These are phyloP conservation scores for Cataglyphis livida DNA, from an alignment of 2,888 invertebrate genomes.

Conservation along the genomic window DNA sequence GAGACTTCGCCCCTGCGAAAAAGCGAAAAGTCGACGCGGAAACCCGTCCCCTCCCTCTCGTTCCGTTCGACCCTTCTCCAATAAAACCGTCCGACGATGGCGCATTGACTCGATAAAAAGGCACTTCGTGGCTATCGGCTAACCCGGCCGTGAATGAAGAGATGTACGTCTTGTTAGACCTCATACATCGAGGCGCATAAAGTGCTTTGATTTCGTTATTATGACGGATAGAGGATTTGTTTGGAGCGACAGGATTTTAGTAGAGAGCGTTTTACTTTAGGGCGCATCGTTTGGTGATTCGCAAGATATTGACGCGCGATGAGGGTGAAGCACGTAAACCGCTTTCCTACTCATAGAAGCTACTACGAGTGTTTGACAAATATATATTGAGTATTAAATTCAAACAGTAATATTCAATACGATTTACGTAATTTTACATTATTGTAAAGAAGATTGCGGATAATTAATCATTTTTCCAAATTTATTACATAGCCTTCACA, in stretches of 20 bases:
- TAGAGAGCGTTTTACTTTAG: constrained; percentile 37
- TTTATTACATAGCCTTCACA: background rate
- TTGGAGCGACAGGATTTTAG: constrained; percentile 23
- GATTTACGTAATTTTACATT: background rate
- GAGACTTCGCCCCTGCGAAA: constrained; percentile 65
- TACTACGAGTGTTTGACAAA: background rate
- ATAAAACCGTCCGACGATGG: constrained; percentile 76
- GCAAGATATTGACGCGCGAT: constrained; percentile 16
- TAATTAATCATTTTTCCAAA: background rate
- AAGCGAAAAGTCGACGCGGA: constrained; percentile 64
- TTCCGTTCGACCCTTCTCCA: constrained; percentile 62
- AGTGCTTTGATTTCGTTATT: constrained; percentile 55
- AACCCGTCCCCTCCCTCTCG: constrained; percentile 54
- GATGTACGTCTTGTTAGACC: constrained; percentile 71
- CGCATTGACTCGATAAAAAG: constrained; percentile 79
- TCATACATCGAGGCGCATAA: constrained; percentile 47
- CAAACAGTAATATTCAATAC: background rate
- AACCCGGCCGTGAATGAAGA: constrained; percentile 60
- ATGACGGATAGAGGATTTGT: constrained; percentile 31
- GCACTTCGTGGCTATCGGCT: constrained; percentile 76
- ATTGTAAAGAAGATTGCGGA: background rate
- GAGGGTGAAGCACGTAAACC: background rate
- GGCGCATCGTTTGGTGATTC: background rate
- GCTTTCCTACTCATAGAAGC: background rate
- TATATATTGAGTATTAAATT: background rate